Percentiles rank a stretch among this genome's conserved stretches.
These are phyloP conservation scores for Otis tarda DNA, from an alignment of 2,113 vertebrate species.

Conservation along the genomic window DNA sequence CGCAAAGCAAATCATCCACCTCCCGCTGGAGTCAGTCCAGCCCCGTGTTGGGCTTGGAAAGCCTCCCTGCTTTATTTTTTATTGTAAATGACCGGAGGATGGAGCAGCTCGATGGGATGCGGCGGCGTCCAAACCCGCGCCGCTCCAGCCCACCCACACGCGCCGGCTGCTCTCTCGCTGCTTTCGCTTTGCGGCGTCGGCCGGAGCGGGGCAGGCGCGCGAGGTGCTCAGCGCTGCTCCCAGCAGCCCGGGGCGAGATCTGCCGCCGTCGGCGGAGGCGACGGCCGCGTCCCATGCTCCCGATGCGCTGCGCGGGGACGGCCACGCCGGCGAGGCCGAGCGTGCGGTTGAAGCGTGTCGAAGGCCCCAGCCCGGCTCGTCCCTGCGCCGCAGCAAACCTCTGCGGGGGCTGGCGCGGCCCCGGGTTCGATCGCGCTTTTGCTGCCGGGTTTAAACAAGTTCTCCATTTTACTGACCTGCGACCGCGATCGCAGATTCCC, in stretches of 20 bases:
- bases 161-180: neutral
- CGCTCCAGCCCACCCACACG: slow-evolving; percentile 46
- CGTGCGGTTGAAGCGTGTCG: fast-evolving
- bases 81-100: slow-evolving; percentile 45
- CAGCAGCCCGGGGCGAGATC: neutral
- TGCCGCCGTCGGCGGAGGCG: fast-evolving
- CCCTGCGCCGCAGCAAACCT: neutral
- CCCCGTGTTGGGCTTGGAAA: slow-evolving; percentile 55
- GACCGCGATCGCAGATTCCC: neutral
- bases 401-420: neutral
- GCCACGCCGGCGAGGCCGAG: neutral
- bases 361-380: neutral
- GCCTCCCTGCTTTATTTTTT: slow-evolving; percentile 38
- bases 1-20: slow-evolving; percentile 19
- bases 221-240: neutral
- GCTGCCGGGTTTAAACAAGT: neutral
- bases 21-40: slow-evolving; percentile 32
- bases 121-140: neutral
- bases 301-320: fast-evolving
- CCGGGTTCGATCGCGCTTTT: neutral
- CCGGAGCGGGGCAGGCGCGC: fast-evolving
- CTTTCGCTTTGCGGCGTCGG: neutral
- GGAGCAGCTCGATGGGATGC: slow-evolving; percentile 40
- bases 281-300: neutral
- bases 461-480: slow-evolving; percentile 9